These are phyloP conservation scores for Saccostrea glomerata DNA, from an alignment of 1,140 invertebrate genomes.

Conservation along the genomic window DNA sequence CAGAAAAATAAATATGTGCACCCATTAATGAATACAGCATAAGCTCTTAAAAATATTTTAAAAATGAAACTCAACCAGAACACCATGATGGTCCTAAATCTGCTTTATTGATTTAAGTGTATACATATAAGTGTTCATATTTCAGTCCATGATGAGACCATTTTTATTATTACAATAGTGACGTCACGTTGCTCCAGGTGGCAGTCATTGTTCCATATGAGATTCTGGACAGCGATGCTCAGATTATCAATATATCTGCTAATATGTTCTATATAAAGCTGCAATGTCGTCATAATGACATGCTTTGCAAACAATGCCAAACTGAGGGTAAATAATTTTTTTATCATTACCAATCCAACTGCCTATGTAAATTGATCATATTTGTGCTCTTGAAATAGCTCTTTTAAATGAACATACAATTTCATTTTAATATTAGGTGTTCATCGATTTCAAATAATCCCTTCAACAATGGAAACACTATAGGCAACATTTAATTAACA, in stretches of 20 bases:
- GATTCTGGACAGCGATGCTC: not conserved
- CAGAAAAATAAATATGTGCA: too few relatives aligned
- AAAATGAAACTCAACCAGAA: not conserved
- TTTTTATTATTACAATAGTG: not conserved
- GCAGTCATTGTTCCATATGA: not conserved
- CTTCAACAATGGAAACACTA: not conserved
- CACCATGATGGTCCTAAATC: not conserved
- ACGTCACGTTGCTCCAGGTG: not conserved
- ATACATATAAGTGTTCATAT: not conserved
- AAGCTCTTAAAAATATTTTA: not conserved
- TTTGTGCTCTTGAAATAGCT: not conserved
- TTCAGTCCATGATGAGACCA: not conserved
- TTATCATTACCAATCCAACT: not conserved
- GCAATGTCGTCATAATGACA: not conserved
- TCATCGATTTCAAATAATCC: not conserved
- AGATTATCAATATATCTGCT: slow-evolving; percentile 2
- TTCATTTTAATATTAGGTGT: not conserved
- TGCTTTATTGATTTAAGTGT: not conserved
- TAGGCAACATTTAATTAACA: not conserved
- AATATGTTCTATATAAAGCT: not conserved
- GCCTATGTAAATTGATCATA: not conserved
- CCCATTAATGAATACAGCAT: too few relatives aligned
- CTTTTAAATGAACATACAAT: slow-evolving; percentile 13
- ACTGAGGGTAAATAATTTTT: not conserved
- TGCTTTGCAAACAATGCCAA: not conserved